Evolutionary conservation across 2,113 vertebrate species (phyloP).

Genomic region (Epinephelus moara): DNA sequence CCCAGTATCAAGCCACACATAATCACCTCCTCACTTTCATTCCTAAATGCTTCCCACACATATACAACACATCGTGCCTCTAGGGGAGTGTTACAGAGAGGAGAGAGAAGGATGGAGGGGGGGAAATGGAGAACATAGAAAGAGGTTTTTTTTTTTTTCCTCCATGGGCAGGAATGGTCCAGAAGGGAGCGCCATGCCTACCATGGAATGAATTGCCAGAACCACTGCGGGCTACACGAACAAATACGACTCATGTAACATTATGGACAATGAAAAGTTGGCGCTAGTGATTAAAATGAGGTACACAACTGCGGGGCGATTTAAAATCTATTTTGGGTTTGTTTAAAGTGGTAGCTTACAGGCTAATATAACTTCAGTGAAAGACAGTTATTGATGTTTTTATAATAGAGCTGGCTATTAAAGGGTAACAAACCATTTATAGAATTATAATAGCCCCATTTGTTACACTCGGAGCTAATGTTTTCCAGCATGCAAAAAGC

Average conservation of each 20-base stretch:
- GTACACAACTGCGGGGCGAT: conserved; percentile 20
- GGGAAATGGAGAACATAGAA: background rate
- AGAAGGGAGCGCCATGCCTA: background rate
- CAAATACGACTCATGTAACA: background rate
- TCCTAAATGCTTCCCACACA: conserved; percentile 55
- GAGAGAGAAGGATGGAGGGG: background rate
- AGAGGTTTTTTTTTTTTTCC: background rate
- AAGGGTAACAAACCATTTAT: background rate
- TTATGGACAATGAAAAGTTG: conserved; percentile 5
- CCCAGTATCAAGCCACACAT: conserved; percentile 28
- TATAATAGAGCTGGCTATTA: conserved; percentile 15
- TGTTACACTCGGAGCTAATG: conserved; percentile 10
- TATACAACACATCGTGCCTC: conserved; percentile 31
- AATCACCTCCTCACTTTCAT: conserved; percentile 59
- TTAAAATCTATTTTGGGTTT: conserved; percentile 37
- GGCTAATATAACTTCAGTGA: conserved; percentile 31
- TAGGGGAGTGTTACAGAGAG: conserved; percentile 28
- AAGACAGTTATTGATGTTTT: conserved; percentile 27
- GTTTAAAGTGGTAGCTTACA: conserved; percentile 31
- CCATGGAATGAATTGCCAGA: background rate
- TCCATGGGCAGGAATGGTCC: background rate
- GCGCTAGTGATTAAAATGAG: conserved; percentile 15
- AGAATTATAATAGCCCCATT: conserved; percentile 4
- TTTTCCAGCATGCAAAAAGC: background rate
- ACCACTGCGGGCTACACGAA: conserved; percentile 5